These are phyloP conservation scores for Nymphicus hollandicus DNA, from an alignment of 2,113 vertebrate genomes.

Conservation along the genomic window DNA sequence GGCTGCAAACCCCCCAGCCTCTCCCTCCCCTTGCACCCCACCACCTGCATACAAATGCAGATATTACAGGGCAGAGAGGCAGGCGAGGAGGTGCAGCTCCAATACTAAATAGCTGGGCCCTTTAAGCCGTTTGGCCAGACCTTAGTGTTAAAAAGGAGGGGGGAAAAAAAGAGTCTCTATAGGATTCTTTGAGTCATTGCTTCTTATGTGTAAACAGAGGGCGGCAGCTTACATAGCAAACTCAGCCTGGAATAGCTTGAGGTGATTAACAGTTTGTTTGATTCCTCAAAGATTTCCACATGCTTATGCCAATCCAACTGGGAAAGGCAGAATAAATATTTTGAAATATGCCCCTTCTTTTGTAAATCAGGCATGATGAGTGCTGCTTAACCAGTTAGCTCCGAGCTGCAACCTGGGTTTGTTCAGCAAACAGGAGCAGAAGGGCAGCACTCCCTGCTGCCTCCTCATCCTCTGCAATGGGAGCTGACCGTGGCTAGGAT, in stretches of 20 bases:
- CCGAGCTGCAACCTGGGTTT: neutral
- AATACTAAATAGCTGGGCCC: slow-evolving; percentile 57
- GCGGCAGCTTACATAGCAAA: slow-evolving; percentile 69
- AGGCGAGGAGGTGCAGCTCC: slow-evolving; percentile 40
- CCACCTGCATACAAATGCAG: slow-evolving; percentile 50
- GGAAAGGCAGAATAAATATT: slow-evolving; percentile 73
- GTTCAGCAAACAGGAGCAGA: slow-evolving; percentile 26
- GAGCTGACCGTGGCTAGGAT: rapidly evolving
- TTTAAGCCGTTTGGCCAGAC: slow-evolving; percentile 57
- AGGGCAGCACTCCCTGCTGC: neutral
- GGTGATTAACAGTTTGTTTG: slow-evolving; percentile 71
- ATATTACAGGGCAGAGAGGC: slow-evolving; percentile 10
- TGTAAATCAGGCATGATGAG: slow-evolving; percentile 64
- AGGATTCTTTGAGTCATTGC: slow-evolving; percentile 65
- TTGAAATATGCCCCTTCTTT: slow-evolving; percentile 72
- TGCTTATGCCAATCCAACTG: slow-evolving; percentile 69
- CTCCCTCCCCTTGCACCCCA: neutral
- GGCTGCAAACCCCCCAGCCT: neutral
- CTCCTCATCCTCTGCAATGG: neutral
- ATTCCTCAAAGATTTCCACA: slow-evolving; percentile 70
- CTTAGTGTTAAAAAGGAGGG: slow-evolving; percentile 14
- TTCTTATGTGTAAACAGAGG: slow-evolving; percentile 66
- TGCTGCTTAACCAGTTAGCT: slow-evolving; percentile 11
- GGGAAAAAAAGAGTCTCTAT: slow-evolving; percentile 5
- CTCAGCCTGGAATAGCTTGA: slow-evolving; percentile 67